Conservation (phyloP, 2,113 vertebrate species). For the Numida meleagris region DNA sequence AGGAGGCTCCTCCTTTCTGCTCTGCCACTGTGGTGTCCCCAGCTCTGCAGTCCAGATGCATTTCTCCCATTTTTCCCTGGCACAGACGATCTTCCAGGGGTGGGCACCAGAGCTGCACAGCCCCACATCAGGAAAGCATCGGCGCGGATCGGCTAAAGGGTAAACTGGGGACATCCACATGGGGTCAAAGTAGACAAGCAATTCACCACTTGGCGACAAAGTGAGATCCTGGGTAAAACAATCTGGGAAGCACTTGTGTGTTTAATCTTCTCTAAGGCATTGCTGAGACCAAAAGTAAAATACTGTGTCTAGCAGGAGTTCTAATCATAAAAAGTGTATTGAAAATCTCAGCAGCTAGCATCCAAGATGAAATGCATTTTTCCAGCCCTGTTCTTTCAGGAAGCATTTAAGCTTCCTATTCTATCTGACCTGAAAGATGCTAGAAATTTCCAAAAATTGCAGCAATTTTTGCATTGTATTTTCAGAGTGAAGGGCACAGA, state of each 20-base stretch:
- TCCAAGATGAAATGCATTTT: background rate
- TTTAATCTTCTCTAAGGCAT: background rate
- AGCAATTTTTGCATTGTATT: background rate
- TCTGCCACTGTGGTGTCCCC: background rate
- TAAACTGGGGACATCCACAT: background rate
- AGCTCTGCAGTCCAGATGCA: background rate
- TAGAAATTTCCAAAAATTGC: background rate
- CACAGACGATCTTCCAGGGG: rapidly evolving
- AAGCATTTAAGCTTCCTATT: background rate
- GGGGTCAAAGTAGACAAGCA: background rate
- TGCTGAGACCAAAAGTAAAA: background rate
- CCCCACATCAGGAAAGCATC: background rate
- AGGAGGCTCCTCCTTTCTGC: background rate
- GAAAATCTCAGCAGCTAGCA: background rate
- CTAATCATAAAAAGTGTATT: background rate
- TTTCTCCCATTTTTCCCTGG: background rate
- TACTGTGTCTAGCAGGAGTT: background rate
- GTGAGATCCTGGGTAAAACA: background rate
- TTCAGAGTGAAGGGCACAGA: background rate
- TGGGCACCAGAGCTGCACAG: background rate
- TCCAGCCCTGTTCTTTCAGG: background rate
- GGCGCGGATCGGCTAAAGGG: background rate
- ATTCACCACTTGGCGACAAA: background rate
- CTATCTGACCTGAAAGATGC: background rate
- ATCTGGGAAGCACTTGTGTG: background rate